Evolutionary conservation across 2,888 invertebrate species (phyloP).

Genomic region (Chydorus sphaericus): DNA sequence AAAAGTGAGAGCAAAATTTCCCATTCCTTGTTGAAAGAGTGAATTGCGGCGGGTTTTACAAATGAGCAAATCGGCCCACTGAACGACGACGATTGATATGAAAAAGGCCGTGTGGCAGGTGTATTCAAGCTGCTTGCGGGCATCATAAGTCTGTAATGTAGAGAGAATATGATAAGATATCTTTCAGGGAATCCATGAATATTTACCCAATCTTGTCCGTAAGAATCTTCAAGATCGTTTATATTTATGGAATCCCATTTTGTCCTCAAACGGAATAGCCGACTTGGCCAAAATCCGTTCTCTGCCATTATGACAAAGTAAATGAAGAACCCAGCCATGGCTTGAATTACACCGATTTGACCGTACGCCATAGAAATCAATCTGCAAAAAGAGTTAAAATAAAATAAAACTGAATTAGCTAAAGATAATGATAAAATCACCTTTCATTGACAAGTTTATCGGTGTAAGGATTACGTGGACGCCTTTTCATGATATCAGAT

Average conservation of each 20-base stretch:
- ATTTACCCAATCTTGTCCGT: constrained; percentile 97
- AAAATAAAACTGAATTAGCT: background rate
- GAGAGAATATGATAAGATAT: no score
- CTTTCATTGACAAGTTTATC: constrained; percentile 93
- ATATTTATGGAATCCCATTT: constrained; percentile 98
- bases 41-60: constrained; percentile 96
- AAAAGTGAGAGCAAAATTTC: constrained; percentile 9
- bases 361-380: constrained; percentile 99
- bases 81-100: constrained; percentile 92
- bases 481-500: constrained; percentile 87
- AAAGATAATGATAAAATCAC: constrained; percentile 32
- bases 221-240: constrained; percentile 94
- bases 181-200: no score
- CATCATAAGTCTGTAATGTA: constrained; percentile 86
- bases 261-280: constrained; percentile 86
- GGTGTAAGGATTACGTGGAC: constrained; percentile 70
- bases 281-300: constrained; percentile 86
- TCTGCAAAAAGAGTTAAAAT: constrained; percentile 36
- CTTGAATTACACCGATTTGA: constrained; percentile 99
- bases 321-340: constrained; percentile 98
- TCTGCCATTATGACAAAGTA: constrained; percentile 99
- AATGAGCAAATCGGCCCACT: constrained; percentile 96
- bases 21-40: constrained; percentile 93
- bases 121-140: constrained; percentile 88
- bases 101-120: constrained; percentile 99